Percentiles rank a stretch among this genome's conserved stretches.
Evolutionary conservation across 2,797 vertebrate genomes (phyloP).

Genomic region (Neosilurus hyrtlii): DNA sequence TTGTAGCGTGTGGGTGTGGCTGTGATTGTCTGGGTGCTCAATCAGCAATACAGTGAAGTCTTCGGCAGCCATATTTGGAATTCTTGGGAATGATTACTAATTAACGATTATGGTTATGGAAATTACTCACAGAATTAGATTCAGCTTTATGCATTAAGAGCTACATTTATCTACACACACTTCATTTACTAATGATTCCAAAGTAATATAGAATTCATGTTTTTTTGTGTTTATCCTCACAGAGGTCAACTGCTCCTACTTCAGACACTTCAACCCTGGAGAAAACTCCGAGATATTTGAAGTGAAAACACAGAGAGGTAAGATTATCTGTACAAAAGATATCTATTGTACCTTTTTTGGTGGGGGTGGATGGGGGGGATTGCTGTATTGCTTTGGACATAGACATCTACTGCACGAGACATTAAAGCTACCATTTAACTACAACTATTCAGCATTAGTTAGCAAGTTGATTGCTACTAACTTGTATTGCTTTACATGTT

Average conservation of each 20-base stretch:
- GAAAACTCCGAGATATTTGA: slow-evolving; percentile 88
- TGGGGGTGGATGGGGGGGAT: background rate
- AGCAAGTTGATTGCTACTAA: background rate
- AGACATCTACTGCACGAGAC: background rate
- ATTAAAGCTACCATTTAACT: background rate
- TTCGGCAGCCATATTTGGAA: background rate
- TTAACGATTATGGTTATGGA: background rate
- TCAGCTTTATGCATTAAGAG: background rate
- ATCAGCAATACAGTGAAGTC: background rate
- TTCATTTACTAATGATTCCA: background rate
- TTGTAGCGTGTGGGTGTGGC: too few species aligned
- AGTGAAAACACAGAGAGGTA: slow-evolving; percentile 96
- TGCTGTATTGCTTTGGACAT: background rate
- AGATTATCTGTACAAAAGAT: slow-evolving; percentile 29
- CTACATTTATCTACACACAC: background rate
- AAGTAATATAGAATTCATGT: background rate
- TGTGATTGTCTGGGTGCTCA: too few species aligned
- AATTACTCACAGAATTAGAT: background rate
- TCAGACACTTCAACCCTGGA: slow-evolving; percentile 93
- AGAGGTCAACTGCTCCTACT: slow-evolving; percentile 95
- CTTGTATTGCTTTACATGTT: background rate
- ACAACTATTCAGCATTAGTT: background rate
- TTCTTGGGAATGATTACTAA: background rate
- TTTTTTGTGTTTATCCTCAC: slow-evolving; percentile 32
- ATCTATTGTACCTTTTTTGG: background rate